Evolutionary conservation across 2,888 invertebrate genomes (phyloP), one percentile per base, ranked within the genome.

Genomic region (Exephanes ischioxanthus): DNA sequence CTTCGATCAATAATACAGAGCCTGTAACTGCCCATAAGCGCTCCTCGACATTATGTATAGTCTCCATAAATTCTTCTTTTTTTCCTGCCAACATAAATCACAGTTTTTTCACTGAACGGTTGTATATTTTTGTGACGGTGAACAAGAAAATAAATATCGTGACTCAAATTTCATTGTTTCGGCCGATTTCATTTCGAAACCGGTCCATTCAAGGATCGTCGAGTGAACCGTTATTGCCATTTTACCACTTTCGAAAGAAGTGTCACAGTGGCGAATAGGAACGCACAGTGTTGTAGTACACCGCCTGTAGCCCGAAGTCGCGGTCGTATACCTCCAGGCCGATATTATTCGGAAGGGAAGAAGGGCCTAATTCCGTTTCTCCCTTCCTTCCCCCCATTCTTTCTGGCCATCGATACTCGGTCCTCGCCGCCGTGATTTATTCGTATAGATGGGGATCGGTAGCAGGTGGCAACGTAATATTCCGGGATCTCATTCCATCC

Each of bases 381-480:
- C 67, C 76, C 73, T 63, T 67, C 9, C 81, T 45, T 55, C 58
- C 71, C 76, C 63, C 61, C 81, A 76, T 82, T 71, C 79, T 79
- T 85, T 83, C 33, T 53, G 72, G 30, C 33, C 68, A 45, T 48
- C 78, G 73, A 58, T 41, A 45, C 48, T 16, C 63, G 7, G 63
- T 63, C 63, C 33, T 16, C 63, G 33, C 14, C 63, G 77, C 77
- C 41, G 86, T 86, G 86, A 86, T 86, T 86, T 86, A 86, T 86
- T 86, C 86, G 86, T 83, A 33, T 63, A 86, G 83, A 83, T 83
- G 73, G 86, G 86, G 83, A 86, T 83, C 83, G 86, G 86, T 86
- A 86, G 83, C 86, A 86, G 86, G 86, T 86, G 86, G 86, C 73
- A 86, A 83, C 86, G 86, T 83, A 86, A 86, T 86, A 86, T 86